A percentile compares a stretch with the other conserved stretches of the same genome.
phyloP scores from a whole-genome alignment of 2,113 vertebrate genomes.

The Megalops atlanticus region DNA sequence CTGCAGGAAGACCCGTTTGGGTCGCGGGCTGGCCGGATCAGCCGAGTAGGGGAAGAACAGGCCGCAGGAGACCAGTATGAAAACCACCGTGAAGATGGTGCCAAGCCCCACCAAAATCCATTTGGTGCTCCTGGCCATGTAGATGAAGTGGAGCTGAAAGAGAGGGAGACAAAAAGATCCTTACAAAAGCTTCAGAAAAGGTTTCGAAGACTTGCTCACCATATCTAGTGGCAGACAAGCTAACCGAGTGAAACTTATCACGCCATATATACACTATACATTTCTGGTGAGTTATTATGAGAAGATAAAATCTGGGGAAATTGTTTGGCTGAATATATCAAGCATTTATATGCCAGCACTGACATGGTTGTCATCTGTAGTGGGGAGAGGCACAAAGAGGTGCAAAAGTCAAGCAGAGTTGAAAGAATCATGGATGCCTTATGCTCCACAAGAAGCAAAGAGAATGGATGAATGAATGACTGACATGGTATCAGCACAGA shows the following conservation, averaged over 20 bases:
- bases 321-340: not conserved
- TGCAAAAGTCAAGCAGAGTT: too few relatives aligned
- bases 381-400: too few relatives aligned
- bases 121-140: slow-evolving; percentile 84
- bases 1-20: slow-evolving; percentile 92
- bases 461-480: too few relatives aligned
- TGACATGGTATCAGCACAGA: not conserved
- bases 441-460: too few relatives aligned
- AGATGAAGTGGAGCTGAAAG: slow-evolving; percentile 89
- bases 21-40: slow-evolving; percentile 76
- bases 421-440: too few relatives aligned
- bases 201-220: not conserved
- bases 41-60: slow-evolving; percentile 89
- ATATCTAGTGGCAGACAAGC: too few relatives aligned
- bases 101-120: slow-evolving; percentile 76
- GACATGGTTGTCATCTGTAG: too few relatives aligned
- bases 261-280: not conserved
- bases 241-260: not conserved
- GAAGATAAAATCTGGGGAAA: not conserved
- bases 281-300: not conserved
- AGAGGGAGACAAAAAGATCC: slow-evolving; percentile 28
- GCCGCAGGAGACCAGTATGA: slow-evolving; percentile 85
- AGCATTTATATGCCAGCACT: not conserved
- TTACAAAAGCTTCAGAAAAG: not conserved
- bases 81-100: slow-evolving; percentile 70